phyloP scores from a whole-genome alignment of 2,113 vertebrate species.

The Pardalotus punctatus region DNA sequence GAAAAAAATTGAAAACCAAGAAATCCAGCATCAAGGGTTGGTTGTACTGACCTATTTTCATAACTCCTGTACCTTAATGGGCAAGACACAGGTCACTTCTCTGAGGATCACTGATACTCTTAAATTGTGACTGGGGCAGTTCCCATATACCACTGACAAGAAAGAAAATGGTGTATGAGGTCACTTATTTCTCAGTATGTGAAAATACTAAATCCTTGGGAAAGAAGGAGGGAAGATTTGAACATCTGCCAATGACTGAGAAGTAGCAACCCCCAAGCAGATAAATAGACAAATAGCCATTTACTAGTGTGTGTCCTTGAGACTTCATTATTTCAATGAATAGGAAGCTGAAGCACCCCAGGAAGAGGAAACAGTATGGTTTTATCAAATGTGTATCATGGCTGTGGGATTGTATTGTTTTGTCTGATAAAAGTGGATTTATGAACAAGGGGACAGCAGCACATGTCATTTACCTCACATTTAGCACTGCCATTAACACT shows the following conservation, averaged over 20 bases:
- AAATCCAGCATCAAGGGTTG: neutral
- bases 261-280: neutral
- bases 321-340: neutral
- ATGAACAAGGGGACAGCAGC: neutral
- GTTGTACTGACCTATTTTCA: neutral
- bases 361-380: neutral
- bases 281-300: neutral
- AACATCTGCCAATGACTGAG: neutral
- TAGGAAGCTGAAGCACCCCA: neutral
- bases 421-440: neutral
- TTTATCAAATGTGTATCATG: neutral
- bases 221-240: neutral
- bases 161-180: neutral
- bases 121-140: neutral
- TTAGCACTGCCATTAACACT: neutral
- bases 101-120: neutral
- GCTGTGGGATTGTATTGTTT: neutral
- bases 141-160: neutral
- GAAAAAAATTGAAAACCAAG: neutral
- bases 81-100: neutral
- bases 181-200: neutral
- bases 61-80: neutral
- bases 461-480: neutral
- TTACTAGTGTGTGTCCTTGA: neutral
- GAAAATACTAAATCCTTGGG: neutral